Evolutionary conservation across 2,888 invertebrate species (phyloP), one percentile per base, ranked within the genome.

Genomic region (Hypselothyrea guttata): DNA sequence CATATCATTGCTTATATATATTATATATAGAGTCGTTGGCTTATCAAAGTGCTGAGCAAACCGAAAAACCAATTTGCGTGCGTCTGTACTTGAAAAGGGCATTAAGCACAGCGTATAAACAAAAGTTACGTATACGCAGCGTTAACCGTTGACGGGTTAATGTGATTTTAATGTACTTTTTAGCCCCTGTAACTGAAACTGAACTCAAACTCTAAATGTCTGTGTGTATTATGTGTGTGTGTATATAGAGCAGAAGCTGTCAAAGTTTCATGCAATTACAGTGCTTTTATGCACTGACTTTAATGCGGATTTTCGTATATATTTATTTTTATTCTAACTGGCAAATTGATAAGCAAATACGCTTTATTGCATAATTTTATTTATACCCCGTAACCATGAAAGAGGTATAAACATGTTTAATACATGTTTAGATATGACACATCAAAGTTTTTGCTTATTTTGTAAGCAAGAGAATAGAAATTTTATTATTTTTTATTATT

Each of bases 131-230:
- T 68, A 81, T 73, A 79, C 81, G 73, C 68, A 59, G 63, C 56
- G 78, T 73, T 75, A 66, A 64, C 73, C 78, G 75, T 73, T 84
- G 84, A 84, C 84, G 81, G 84, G 84, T 77, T 81, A 81, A 81
- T 81, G 81, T 75, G 84, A 81, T 84, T 84, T 84, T 81, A 81
- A 81, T 81, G 81, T 81, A 84, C 82, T 81, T 81, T 81, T 81
- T 77, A 48, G 38, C 45, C 54, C 22, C 55, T 35, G 9, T 37
- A 33, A 13, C 18, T 30, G 30, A 9, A n/a, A n/a, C n/a, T n/a
- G n/a, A n/a, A n/a, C n/a, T n/a, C n/a, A n/a, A n/a, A n/a, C 8
- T 33, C 27, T 15, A 37, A 49, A 38, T 28, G 5, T 33, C 44
- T 40, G 7, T 7, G 42, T 40, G 30, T n/a, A 18, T 35, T 48